Percentiles rank a stretch among this genome's conserved stretches.
These are phyloP conservation scores for Ceratina calcarata DNA, from an alignment of 1,140 invertebrate genomes.

Conservation along the genomic window DNA sequence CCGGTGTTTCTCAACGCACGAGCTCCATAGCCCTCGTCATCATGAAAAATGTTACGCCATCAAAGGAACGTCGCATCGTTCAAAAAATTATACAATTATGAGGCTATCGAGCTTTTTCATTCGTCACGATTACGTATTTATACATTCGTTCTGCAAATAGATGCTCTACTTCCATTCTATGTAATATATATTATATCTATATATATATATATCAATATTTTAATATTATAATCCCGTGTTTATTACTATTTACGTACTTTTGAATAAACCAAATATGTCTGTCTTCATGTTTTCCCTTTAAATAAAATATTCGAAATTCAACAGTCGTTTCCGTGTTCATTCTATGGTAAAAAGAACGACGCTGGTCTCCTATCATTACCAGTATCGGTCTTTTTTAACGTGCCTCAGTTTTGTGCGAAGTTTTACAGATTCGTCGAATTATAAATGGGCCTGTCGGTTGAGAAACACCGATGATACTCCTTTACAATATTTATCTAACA, in stretches of 20 bases:
- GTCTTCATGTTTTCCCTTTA: not conserved
- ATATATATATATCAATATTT: conserved; percentile 4
- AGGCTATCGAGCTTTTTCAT: conserved; percentile 30
- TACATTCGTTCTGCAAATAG: conserved; percentile 35
- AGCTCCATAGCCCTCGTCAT: conserved; percentile 59
- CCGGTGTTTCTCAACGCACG: conserved; percentile 71
- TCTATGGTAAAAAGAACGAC: conserved; percentile 17
- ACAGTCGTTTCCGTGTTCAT: not conserved
- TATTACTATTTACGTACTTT: conserved; percentile 20
- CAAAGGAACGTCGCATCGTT: conserved; percentile 58
- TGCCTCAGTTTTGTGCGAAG: conserved; percentile 54
- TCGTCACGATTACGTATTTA: conserved; percentile 39
- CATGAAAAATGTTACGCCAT: conserved; percentile 45
- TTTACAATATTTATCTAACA: conserved; percentile 61
- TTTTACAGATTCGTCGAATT: conserved; percentile 45
- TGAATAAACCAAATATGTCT: conserved; percentile 15
- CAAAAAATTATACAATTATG: conserved; percentile 55
- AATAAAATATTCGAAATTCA: conserved; percentile 31
- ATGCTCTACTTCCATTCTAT: conserved; percentile 13
- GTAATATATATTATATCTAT: conserved; percentile 7
- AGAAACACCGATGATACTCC: conserved; percentile 67
- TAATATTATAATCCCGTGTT: conserved; percentile 6
- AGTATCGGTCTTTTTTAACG: conserved; percentile 23
- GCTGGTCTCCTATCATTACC: conserved; percentile 31
- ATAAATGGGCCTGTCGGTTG: conserved; percentile 51